Base-by-base conservation (phyloP, 1,140 invertebrate genomes). In the Sinella curviseta region DNA sequence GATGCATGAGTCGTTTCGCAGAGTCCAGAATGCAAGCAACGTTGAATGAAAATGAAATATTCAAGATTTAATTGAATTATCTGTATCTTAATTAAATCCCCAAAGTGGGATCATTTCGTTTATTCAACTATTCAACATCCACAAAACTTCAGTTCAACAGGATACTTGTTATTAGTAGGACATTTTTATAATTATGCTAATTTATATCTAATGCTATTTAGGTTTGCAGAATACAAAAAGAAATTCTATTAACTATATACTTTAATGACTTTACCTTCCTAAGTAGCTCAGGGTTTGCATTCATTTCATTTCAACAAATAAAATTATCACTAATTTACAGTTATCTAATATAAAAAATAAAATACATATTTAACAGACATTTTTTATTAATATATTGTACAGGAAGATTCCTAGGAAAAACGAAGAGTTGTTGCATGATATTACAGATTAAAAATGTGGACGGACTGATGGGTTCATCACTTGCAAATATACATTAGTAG, bases 301-400 rank as follows among this genome's bases (percentile, higher is more conserved):
- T 60, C 57, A 26, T 60, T 60, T 60, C 57, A 26, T 60, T 60
- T 60, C 57, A 60, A 60, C 57, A 60, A 60, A 60, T 48, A 60
- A n/a, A n/a, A 12, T 60, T 12, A 60, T 16, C 57, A 14, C 24
- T 60, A 14, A 12, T 26, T 3, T 4, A 14, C 14, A 60, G 24
- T 3, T 48, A 8, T 8, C 8, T 48, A 12, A 48, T 60, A 60
- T 60, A 60, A 60, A 60, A 60, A 60, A n/a, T n/a, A n/a, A 60
- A 60, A 60, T n/a, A 48, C 39, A 48, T 48, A 48, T 48, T 48
- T 20, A 48, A 48, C 39, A 48, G 39, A 8, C 39, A 48, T 48
- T 48, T 48, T 8, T 20, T 48, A 20, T 48, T 48, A 48, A 48
- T 48, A n/a, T n/a, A n/a, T n/a, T n/a, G n/a, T n/a, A n/a, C n/a